A percentile compares a stretch with the other conserved stretches of the same genome.
Evolutionary conservation across 1,140 invertebrate species (phyloP).

Genomic region (Caerostris darwini): DNA sequence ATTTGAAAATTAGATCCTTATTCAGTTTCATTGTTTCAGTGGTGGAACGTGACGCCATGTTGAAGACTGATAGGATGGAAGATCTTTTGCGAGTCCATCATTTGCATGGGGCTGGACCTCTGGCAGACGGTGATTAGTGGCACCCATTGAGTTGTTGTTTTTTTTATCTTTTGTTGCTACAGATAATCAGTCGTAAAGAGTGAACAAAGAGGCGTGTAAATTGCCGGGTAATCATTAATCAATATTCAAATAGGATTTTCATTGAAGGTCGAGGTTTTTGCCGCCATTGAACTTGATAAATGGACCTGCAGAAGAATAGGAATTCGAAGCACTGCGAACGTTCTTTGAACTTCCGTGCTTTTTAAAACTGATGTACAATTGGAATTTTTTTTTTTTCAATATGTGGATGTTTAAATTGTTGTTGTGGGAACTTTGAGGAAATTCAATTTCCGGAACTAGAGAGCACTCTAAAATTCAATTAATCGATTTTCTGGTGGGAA

Average conservation of each 20-base stretch:
- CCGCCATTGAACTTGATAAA: background rate
- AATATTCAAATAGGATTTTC: conserved; percentile 45
- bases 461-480: too few relatives aligned
- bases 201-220: conserved; percentile 36
- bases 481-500: too few relatives aligned
- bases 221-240: conserved; percentile 11
- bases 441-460: background rate
- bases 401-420: background rate
- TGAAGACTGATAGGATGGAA: background rate
- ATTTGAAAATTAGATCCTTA: conserved; percentile 33
- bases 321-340: background rate
- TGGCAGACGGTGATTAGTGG: background rate
- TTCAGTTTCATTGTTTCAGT: conserved; percentile 25
- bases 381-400: background rate
- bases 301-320: background rate
- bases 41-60: background rate
- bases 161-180: background rate
- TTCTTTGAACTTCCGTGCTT: background rate
- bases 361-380: background rate
- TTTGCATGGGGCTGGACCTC: background rate
- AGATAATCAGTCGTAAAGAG: conserved; percentile 28
- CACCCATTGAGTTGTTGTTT: background rate
- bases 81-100: conserved; percentile 4
- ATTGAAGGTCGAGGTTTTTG: conserved; percentile 4
- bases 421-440: background rate